Conservation (phyloP, 2,113 vertebrate genomes). For the Carettochelys insculpta region DNA sequence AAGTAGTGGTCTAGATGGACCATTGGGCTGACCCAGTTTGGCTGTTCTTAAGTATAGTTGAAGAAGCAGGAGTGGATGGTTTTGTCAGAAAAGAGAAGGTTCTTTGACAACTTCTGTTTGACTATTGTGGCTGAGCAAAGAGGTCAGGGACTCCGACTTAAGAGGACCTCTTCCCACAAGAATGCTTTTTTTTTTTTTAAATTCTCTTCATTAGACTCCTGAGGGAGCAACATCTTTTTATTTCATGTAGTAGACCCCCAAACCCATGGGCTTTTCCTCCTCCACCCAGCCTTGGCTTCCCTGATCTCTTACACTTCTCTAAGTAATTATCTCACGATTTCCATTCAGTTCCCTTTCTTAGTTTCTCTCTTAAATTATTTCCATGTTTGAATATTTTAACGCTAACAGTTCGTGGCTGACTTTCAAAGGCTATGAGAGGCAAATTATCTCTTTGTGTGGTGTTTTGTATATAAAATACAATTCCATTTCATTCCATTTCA, state of each 20-base stretch:
- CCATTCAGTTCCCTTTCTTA: background rate
- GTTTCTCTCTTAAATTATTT: conserved; percentile 26
- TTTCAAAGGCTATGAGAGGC: conserved; percentile 25
- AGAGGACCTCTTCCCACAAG: background rate
- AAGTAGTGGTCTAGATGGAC: too few species aligned
- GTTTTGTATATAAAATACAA: conserved; percentile 49
- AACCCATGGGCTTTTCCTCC: background rate
- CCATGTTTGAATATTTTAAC: conserved; percentile 24
- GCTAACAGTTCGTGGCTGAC: background rate
- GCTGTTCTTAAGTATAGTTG: background rate
- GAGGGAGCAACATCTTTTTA: conserved; percentile 9
- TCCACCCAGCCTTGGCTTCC: background rate
- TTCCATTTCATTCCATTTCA: background rate
- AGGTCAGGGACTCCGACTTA: background rate
- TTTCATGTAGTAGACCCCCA: background rate
- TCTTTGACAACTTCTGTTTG: background rate
- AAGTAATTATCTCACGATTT: conserved; percentile 28
- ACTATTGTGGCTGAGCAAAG: background rate
- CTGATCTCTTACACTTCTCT: conserved; percentile 18
- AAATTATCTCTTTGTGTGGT: conserved; percentile 17
- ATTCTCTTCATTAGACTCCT: conserved; percentile 16
- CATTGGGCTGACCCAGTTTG: too few species aligned
- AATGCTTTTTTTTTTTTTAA: background rate
- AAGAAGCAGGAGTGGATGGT: background rate
- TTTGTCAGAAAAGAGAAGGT: background rate